Base-by-base conservation (phyloP, 2,888 invertebrate species). In the Didymodactylos carnosus region DNA sequence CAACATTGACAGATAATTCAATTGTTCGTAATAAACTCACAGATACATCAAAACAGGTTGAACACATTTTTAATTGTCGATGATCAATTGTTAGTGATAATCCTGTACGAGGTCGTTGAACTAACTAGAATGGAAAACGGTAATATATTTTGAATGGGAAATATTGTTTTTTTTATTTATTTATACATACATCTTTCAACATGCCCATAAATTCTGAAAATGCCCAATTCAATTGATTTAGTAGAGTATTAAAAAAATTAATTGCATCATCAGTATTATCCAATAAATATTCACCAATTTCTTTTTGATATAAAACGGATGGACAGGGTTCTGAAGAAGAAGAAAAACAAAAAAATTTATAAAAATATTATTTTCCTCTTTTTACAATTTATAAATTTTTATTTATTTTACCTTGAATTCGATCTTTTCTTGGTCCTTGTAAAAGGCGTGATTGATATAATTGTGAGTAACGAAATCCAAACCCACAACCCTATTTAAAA, bases 141-240 rank as follows among this genome's bases (percentile, higher is more conserved):
- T 27, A 19, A 40, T 53, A 25, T 11, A 62, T 29, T 13, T n/a
- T 11, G 46, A 11, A 71, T 16, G 4, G 13, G 2, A 11, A 19
- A 53, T 46, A 76, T 75, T 72, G 81, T 81, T 79, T 35, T 35
- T 1, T 8, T 35, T 43, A 2, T 2, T 43, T 49, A 27, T 27
- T 43, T 43, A n/a, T 39, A 5, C 8, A 5, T 39, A 88, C 88
- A 86, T 91, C 91, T 81, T 91, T 91, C 80, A 91, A 86, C 86
- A 91, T 88, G 35, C 90, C 88, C 77, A 91, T 89, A 80, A 91
- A 91, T 80, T 91, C 91, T 0, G 91, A 91, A 81, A 91, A 91
- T 0, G 90, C 89, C 91, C 91, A 91, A 83, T 91, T 91, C 8
- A 91, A 84, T 79, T 91, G 90, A 80, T 89, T 90, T 10, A 91